Base-by-base conservation (phyloP, 2,797 vertebrate species). In the Aratinga solstitialis region DNA sequence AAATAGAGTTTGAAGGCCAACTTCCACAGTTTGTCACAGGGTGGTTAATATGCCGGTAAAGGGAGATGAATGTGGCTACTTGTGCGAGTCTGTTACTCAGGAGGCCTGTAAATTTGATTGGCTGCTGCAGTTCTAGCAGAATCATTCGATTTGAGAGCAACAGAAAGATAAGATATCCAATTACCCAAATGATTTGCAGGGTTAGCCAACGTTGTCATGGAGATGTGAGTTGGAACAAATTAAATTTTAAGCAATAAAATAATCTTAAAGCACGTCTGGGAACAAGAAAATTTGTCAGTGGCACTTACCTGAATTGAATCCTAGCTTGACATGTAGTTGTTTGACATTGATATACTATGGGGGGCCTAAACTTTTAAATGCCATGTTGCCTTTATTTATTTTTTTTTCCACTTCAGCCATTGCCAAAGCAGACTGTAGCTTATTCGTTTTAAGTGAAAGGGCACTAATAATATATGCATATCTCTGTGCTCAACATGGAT, bases 181-280 rank as follows among this genome's bases (percentile, higher is more conserved):
- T 99, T 99, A 99, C 98, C 98, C 98, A 98, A 98, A 98, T 99
- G 99, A 99, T 99, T 99, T 99, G 98, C 98, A 98, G 98, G 98
- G 98, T 98, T 98, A 98, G 98, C 98, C 98, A 98, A 97, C 95
- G 99, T 99, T 99, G 98, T 98, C 98, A 99, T 99, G 99, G 99
- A 99, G 98, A 99, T 93, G 51, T 9, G 92, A 98, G 98, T 98
- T 98, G 97, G 98, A 98, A 98, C 98, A 99, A 99, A 99, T 99
- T 98, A 99, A 99, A 99, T 99, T 99, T 99, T 98, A 97, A 98
- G 98, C 98, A 99, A 99, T 99, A 98, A 99, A 99, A 99, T 99
- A 99, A 99, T 99, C 98, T 98, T 98, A 98, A 99, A 99, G 98
- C 98, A 98, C 98, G 98, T 98, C 98, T 99, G 98, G 99, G 99